A percentile compares a stretch with the other conserved stretches of the same genome.
phyloP scores from a whole-genome alignment of 2,797 vertebrate species.

The Xyrichtys novacula region DNA sequence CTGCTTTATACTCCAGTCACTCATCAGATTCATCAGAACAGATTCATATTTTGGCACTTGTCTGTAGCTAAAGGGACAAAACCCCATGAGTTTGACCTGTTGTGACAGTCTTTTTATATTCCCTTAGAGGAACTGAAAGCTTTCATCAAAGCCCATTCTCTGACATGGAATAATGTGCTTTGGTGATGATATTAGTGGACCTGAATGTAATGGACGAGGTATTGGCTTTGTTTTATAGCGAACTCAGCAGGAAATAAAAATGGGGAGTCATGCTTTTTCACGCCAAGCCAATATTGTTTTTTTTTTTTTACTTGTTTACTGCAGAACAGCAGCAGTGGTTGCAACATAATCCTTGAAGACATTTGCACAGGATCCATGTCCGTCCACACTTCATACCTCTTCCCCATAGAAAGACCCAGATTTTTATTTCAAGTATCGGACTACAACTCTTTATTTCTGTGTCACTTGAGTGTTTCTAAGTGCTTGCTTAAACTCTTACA shows the following conservation, averaged over 20 bases:
- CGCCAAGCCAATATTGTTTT: no score
- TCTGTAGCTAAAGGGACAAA: constrained; percentile 6
- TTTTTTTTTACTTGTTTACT: no score
- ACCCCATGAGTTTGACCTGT: not conserved
- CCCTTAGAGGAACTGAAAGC: constrained; percentile 2
- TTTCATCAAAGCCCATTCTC: not conserved
- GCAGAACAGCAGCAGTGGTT: no score
- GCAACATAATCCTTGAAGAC: no score
- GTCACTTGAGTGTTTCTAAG: no score
- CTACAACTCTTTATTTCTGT: no score
- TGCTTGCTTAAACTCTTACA: no score
- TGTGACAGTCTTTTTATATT: not conserved
- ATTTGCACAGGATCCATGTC: no score
- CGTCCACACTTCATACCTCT: no score
- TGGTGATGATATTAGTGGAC: not conserved
- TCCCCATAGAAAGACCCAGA: no score
- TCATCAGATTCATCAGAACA: constrained; percentile 3
- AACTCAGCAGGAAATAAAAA: not conserved
- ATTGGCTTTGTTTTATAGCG: not conserved
- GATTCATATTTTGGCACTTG: not conserved
- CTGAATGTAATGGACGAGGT: not conserved
- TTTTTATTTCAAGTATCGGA: no score
- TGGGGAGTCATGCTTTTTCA: no score
- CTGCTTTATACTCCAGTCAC: constrained; percentile 15
- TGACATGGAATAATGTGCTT: not conserved